Percentiles rank a stretch among this genome's conserved stretches.
Conservation (phyloP, 2,797 vertebrate species). For the Tokudaia tokunoshimensis region DNA sequence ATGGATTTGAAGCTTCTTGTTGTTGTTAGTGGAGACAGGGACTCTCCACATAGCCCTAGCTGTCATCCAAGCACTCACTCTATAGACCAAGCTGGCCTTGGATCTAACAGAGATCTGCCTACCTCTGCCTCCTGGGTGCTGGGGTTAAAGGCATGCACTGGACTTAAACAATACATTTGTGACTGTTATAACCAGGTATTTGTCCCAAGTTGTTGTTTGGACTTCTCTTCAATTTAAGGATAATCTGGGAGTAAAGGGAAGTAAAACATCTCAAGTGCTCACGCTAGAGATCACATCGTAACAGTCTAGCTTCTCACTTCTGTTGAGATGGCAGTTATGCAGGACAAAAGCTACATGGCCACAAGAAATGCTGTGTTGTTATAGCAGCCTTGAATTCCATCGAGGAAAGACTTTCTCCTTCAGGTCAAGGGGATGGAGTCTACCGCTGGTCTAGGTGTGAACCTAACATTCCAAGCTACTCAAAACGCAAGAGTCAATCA, state of each 20-base stretch:
- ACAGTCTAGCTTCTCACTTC: neutral
- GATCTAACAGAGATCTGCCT: neutral
- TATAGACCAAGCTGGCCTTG: neutral
- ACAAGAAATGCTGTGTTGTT: neutral
- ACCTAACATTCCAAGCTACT: neutral
- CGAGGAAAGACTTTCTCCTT: neutral
- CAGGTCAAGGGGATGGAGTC: neutral
- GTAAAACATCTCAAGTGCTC: neutral
- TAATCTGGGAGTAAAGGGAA: conserved; percentile 38
- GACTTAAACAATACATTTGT: conserved; percentile 1
- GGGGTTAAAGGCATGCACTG: neutral
- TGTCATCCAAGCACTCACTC: neutral
- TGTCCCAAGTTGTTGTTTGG: conserved; percentile 10
- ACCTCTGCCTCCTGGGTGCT: neutral
- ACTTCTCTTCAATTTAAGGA: conserved; percentile 45
- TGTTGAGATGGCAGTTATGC: neutral
- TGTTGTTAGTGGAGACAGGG: neutral
- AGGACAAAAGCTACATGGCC: neutral
- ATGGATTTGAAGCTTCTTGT: neutral
- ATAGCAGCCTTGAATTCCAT: neutral
- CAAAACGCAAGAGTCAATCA: neutral
- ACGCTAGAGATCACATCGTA: neutral
- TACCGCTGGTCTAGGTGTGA: neutral
- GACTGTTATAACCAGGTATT: conserved; percentile 42
- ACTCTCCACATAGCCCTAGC: neutral